Conservation (phyloP, 2,797 vertebrate genomes). For the Coccyzus lansbergi region DNA sequence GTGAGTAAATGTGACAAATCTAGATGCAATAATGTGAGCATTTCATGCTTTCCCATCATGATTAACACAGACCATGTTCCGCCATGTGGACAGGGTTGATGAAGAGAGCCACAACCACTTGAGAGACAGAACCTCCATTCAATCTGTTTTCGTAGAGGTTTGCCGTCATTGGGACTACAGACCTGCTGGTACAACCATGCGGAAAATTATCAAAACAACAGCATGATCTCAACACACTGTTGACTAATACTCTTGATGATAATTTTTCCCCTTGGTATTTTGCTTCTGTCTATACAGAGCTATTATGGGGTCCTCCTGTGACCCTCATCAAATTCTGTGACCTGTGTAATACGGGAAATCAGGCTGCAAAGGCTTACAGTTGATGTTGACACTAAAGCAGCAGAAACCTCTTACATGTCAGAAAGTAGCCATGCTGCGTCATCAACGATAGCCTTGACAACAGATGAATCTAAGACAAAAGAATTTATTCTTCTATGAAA, state of each 20-base stretch:
- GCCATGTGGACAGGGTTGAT: fast-evolving
- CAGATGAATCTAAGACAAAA: neutral
- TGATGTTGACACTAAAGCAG: neutral
- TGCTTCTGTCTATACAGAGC: neutral
- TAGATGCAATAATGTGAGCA: neutral
- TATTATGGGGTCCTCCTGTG: slow-evolving; percentile 2
- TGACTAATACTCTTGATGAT: slow-evolving; percentile 3
- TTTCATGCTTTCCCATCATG: neutral
- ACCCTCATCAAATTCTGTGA: slow-evolving; percentile 34
- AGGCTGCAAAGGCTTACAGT: neutral
- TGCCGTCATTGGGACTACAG: neutral
- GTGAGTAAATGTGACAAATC: slow-evolving; percentile 6
- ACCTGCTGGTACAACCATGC: neutral
- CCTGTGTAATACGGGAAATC: slow-evolving; percentile 37
- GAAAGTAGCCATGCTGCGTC: neutral
- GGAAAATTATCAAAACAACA: neutral
- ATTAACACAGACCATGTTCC: neutral
- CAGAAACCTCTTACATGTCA: neutral
- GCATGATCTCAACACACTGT: neutral
- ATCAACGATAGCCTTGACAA: neutral
- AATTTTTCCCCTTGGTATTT: slow-evolving; percentile 25
- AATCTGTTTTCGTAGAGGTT: neutral
- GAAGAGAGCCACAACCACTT: neutral
- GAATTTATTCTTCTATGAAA: neutral
- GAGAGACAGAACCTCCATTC: neutral